Conservation (phyloP, 2,888 invertebrate species). For the Hesperia comma region DNA sequence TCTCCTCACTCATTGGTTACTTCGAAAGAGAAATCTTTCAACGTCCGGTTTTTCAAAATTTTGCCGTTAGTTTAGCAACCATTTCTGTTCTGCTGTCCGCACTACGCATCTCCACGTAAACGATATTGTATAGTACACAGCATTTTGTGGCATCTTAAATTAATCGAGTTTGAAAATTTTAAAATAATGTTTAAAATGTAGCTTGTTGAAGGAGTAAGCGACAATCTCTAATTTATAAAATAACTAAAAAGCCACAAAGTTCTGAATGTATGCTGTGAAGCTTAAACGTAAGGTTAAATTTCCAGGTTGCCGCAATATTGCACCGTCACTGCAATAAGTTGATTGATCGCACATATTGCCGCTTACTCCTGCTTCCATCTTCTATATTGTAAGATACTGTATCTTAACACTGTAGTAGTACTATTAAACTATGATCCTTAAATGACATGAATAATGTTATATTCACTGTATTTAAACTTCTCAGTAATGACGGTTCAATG, state of each 20-base stretch:
- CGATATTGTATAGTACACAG: slow-evolving; percentile 67
- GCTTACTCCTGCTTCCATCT: slow-evolving; percentile 77
- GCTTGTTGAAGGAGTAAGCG: slow-evolving; percentile 77
- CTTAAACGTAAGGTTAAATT: slow-evolving; percentile 1
- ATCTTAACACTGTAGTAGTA: slow-evolving; percentile 76
- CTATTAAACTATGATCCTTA: slow-evolving; percentile 69
- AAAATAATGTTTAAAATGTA: slow-evolving; percentile 62
- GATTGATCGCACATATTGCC: slow-evolving; percentile 46
- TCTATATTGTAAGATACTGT: slow-evolving; percentile 74
- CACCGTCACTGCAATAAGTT: slow-evolving; percentile 4
- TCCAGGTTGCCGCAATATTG: neutral
- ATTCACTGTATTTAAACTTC: slow-evolving; percentile 68
- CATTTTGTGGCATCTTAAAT: slow-evolving; percentile 71
- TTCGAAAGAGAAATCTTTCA: slow-evolving; percentile 36
- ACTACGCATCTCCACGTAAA: slow-evolving; percentile 71
- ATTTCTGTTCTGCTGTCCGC: slow-evolving; percentile 60
- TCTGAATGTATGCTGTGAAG: neutral
- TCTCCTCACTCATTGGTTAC: slow-evolving; percentile 29
- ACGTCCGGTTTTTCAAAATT: slow-evolving; percentile 32
- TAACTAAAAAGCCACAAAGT: slow-evolving; percentile 1
- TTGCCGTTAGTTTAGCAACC: slow-evolving; percentile 26
- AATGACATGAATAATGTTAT: slow-evolving; percentile 67
- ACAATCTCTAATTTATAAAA: slow-evolving; percentile 43
- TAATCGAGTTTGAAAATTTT: slow-evolving; percentile 52
- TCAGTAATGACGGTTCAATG: slow-evolving; percentile 80